Percentiles rank a stretch among this genome's conserved stretches.
phyloP scores from a whole-genome alignment of 2,113 vertebrate species.

The Prunella himalayana region DNA sequence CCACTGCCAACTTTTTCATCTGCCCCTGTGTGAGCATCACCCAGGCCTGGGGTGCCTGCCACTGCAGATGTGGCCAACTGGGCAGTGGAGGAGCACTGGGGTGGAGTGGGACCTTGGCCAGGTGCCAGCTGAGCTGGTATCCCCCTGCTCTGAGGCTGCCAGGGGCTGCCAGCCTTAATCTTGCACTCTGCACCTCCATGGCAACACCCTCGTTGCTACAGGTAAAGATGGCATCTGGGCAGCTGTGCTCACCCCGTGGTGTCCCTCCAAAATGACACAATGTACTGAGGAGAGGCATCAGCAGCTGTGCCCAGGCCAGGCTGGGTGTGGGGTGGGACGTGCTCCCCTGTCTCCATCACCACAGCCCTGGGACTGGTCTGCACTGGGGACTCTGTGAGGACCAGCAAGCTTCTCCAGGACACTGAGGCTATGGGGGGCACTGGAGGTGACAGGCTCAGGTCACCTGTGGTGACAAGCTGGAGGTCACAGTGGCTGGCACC shows the following conservation, averaged over 20 bases:
- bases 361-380: neutral
- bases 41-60: fast-evolving
- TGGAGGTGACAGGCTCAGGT: neutral
- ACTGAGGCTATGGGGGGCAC: neutral
- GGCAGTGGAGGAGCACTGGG: neutral
- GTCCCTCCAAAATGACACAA: neutral
- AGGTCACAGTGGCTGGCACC: neutral
- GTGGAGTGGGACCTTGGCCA: neutral
- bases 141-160: neutral
- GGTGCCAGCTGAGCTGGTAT: neutral
- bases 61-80: neutral
- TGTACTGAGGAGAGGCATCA: neutral
- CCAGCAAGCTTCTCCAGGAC: neutral
- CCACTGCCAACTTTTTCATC: neutral
- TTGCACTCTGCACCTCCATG: neutral
- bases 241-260: fast-evolving
- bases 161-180: neutral
- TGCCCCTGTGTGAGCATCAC: neutral
- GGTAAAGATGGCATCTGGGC: neutral
- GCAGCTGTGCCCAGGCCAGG: neutral
- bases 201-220: neutral
- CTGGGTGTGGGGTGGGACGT: neutral
- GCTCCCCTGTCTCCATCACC: neutral
- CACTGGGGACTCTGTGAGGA: neutral
- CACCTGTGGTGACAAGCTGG: neutral